Conservation (phyloP, 2,113 vertebrate species). For the Anguilla japonica region DNA sequence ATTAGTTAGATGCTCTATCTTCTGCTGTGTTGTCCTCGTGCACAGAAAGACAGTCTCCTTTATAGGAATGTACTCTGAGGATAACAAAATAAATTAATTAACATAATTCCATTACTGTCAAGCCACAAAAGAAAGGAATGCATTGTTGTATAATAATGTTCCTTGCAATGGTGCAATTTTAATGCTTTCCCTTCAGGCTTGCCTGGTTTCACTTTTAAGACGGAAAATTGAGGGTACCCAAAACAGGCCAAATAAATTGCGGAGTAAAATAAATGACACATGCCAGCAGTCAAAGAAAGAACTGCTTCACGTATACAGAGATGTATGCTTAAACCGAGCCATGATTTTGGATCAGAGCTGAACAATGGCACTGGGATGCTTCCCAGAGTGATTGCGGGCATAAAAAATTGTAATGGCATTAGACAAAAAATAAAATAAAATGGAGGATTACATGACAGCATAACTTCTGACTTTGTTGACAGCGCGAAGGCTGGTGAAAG, state of each 20-base stretch:
- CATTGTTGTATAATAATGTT: constrained; percentile 24
- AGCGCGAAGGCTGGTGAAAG: neutral
- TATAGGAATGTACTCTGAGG: constrained; percentile 18
- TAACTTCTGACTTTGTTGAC: neutral
- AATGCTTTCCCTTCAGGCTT: constrained; percentile 15
- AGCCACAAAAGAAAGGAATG: constrained; percentile 16
- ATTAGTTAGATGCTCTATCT: constrained; percentile 11
- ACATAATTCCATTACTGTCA: constrained; percentile 24
- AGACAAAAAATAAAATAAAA: neutral
- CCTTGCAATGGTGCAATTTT: constrained; percentile 23
- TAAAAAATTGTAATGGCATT: neutral
- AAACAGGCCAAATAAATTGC: neutral
- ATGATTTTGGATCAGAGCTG: neutral
- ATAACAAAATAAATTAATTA: constrained; percentile 15
- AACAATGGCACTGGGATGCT: neutral
- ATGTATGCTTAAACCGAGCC: neutral
- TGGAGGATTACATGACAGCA: neutral
- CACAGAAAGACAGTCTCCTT: constrained; percentile 14
- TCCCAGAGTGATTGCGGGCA: neutral
- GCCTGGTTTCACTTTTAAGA: constrained; percentile 22
- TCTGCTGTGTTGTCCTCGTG: neutral
- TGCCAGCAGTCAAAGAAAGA: neutral
- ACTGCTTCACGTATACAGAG: neutral
- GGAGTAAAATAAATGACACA: neutral
- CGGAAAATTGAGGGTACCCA: constrained; percentile 13